phyloP scores from a whole-genome alignment of 2,113 vertebrate species.

The Engystomops pustulosus region DNA sequence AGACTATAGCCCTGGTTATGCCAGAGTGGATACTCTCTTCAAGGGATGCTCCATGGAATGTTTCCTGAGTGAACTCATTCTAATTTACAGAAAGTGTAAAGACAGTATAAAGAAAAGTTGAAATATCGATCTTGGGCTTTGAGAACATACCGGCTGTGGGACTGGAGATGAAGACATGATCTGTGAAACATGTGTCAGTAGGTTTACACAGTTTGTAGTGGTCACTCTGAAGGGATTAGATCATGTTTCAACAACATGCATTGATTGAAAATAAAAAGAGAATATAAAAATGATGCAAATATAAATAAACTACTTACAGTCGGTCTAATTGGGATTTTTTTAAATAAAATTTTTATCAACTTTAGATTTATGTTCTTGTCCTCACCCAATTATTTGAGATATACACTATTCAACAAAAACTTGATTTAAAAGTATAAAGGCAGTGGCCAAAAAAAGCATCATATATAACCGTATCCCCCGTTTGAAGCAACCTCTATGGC shows the following conservation, averaged over 20 bases:
- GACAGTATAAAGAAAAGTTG: background rate
- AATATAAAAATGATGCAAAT: too few relatives aligned
- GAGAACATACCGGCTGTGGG: background rate
- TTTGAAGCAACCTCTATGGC: too few relatives aligned
- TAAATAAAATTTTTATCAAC: background rate
- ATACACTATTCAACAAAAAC: background rate
- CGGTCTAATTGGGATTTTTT: background rate
- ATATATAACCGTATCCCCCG: too few relatives aligned
- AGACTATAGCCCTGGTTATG: too few relatives aligned
- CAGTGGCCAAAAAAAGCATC: too few relatives aligned
- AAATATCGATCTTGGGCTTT: too few relatives aligned
- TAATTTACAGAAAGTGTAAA: background rate
- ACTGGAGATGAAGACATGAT: background rate
- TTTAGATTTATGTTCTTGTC: background rate
- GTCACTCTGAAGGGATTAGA: too few relatives aligned
- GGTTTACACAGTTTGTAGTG: background rate
- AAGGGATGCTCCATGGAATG: background rate
- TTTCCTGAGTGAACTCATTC: background rate
- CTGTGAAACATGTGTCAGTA: background rate
- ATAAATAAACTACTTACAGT: background rate
- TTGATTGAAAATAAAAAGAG: too few relatives aligned
- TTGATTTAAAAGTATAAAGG: too few relatives aligned
- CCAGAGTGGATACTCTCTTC: too few relatives aligned
- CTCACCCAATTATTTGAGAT: background rate
- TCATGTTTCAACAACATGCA: too few relatives aligned